Conservation (phyloP, 2,113 vertebrate genomes). For the Zootoca vivipara region DNA sequence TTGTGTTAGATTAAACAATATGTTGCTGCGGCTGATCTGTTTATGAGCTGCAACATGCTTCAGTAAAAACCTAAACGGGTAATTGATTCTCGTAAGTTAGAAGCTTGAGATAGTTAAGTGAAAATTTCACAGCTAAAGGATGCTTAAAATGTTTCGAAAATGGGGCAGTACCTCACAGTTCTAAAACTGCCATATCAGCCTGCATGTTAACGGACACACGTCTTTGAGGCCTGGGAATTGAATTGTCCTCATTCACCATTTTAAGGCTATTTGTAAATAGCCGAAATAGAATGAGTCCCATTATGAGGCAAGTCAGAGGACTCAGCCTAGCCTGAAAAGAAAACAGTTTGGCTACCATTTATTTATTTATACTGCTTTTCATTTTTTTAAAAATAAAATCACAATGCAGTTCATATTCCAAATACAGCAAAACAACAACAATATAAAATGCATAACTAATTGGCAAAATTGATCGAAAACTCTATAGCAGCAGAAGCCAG, state of each 20-base stretch:
- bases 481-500: too few species aligned
- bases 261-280: neutral
- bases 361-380: neutral
- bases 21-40: slow-evolving; percentile 15
- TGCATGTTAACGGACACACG: neutral
- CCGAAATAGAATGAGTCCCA: neutral
- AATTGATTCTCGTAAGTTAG: neutral
- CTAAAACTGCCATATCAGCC: neutral
- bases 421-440: too few species aligned
- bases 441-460: too few species aligned
- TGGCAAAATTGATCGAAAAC: too few species aligned
- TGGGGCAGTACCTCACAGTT: neutral
- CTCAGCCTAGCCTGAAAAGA: neutral
- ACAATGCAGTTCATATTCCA: too few species aligned
- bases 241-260: neutral
- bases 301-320: neutral
- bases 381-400: too few species aligned
- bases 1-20: slow-evolving; percentile 37
- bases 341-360: neutral
- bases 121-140: neutral
- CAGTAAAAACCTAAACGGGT: neutral
- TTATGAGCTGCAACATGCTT: neutral
- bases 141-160: neutral
- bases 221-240: neutral
- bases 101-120: neutral